Evolutionary conservation across 2,797 vertebrate genomes (phyloP).

Genomic region (Falco naumanni): DNA sequence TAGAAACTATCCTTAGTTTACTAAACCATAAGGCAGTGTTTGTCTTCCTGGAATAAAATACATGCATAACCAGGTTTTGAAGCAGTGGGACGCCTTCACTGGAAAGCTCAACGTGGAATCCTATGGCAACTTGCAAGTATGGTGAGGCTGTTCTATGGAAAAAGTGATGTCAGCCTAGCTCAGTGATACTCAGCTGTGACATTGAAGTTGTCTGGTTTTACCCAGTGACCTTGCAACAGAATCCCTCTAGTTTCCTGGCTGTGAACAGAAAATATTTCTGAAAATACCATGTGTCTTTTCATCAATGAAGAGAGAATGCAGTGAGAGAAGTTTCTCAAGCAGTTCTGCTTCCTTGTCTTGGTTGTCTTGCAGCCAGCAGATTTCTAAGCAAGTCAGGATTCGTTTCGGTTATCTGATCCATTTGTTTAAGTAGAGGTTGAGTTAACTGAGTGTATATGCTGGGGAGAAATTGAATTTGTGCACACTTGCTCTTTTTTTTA

Average conservation of each 20-base stretch:
- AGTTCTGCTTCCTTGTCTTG: not conserved
- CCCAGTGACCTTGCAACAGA: rapidly evolving
- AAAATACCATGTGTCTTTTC: not conserved
- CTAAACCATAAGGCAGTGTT: not conserved
- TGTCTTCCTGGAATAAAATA: not conserved
- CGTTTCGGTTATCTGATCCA: not conserved
- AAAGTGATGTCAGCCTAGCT: not conserved
- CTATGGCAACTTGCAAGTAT: not conserved
- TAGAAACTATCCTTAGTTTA: not conserved
- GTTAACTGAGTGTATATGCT: not conserved
- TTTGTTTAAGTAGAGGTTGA: not conserved
- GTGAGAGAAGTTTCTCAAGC: not conserved
- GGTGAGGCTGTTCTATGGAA: not conserved
- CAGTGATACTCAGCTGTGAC: not conserved
- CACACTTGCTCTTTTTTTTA: not conserved
- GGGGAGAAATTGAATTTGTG: slow-evolving; percentile 1
- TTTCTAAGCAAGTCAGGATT: not conserved
- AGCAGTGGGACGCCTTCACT: not conserved
- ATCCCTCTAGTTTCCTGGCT: not conserved
- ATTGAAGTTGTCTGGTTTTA: not conserved
- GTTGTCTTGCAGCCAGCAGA: not conserved
- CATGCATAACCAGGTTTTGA: not conserved
- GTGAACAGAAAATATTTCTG: not conserved
- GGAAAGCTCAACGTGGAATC: not conserved
- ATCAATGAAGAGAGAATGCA: not conserved